Evolutionary conservation across 2,797 vertebrate genomes (phyloP), one percentile per base, ranked within the genome.

Genomic region (Calcarius lapponicus): DNA sequence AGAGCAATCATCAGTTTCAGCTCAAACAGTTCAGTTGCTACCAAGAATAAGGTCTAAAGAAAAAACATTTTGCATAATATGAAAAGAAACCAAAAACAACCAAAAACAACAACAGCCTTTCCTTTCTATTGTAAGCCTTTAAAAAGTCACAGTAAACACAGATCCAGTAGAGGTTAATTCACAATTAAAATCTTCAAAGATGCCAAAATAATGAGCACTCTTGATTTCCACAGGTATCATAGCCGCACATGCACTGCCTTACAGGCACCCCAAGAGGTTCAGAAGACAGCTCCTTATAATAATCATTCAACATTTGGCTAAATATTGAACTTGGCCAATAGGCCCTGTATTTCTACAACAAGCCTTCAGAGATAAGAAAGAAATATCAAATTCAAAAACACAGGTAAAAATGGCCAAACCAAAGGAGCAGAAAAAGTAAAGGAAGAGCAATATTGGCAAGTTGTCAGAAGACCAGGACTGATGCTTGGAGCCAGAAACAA

Each of bases 11-110:
- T 32, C 18, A 56, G n/a, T 72, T 93, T 84, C 54, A 78, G 50
- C 42, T 90, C 36, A 57, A 93, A 81, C 24, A 75, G 54, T 58
- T 65, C 70, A 69, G 28, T 40, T 76, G 34, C 57, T 76, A 79
- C 36, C 57, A 91, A 74, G 48, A 64, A 4, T 42, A 71, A 70
- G 17, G 32, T 29, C 36, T 81, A 88, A 70, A 36, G 31, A 51
- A 88, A 91, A 94, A 70, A 20, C 6, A 1, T 38, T 86, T 62
- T 80, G 42, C 57, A 65, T 34, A 47, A 60, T 53, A 51, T 7
- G 18, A 67, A n/a, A 82, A 3, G 15, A 62, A 31, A 0, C 1
- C 8, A 16, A 53, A 32, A 86, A 4, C 1, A 24, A 18, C 6
- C 24, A n/a, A n/a, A n/a, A n/a, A n/a, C n/a, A n/a, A n/a, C n/a